Percentiles rank a stretch among this genome's conserved stretches.
Evolutionary conservation across 2,888 invertebrate species (phyloP).

Genomic region (Xestoiulus laeticollis): DNA sequence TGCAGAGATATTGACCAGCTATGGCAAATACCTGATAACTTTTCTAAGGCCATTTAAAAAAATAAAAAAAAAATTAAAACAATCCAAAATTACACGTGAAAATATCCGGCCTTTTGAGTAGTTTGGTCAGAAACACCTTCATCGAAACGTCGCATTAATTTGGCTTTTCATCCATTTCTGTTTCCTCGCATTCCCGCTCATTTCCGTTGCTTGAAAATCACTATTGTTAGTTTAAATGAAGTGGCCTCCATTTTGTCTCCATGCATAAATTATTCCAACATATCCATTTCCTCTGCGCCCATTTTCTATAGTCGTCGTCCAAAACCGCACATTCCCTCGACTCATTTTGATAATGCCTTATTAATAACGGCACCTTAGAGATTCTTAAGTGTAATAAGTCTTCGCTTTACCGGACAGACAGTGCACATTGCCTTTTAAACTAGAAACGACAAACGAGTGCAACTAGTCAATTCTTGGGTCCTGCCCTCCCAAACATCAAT

Average conservation of each 20-base stretch:
- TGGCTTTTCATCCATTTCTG: neutral
- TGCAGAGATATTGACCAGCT: too few relatives aligned
- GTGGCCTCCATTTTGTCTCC: neutral
- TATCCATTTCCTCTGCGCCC: neutral
- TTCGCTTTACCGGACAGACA: neutral
- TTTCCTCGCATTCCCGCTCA: too few relatives aligned
- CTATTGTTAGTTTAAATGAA: neutral
- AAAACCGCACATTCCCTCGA: conserved; percentile 8
- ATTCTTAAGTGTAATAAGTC: neutral
- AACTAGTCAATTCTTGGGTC: conserved; percentile 12
- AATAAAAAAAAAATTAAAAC: neutral
- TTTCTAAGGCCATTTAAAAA: neutral
- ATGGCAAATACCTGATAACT: neutral
- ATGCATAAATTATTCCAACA: neutral
- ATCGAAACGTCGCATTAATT: neutral
- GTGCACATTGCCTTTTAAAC: conserved; percentile 26
- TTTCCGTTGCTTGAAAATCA: neutral
- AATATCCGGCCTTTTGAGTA: neutral
- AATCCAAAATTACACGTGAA: too few relatives aligned
- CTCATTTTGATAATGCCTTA: conserved; percentile 12
- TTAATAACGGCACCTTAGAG: conserved; percentile 10
- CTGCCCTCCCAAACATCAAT: neutral
- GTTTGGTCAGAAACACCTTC: neutral
- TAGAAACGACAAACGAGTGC: conserved; percentile 7
- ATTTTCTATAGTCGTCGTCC: conserved; percentile 6